phyloP scores from a whole-genome alignment of 2,888 invertebrate genomes.

The Tromatobia lineatoria region DNA sequence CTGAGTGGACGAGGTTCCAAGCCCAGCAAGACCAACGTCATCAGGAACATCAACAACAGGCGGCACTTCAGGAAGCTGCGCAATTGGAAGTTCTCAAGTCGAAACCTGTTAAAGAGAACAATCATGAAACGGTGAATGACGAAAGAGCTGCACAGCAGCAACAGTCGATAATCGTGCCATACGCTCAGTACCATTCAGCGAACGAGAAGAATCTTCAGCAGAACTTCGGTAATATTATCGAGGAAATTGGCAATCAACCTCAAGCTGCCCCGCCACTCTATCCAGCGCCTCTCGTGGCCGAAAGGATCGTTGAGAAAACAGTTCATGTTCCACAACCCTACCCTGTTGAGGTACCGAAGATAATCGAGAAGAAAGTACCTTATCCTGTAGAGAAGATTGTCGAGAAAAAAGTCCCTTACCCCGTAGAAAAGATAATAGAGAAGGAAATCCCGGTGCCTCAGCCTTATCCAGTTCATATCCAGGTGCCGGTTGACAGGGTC shows the following conservation, averaged over 20 bases:
- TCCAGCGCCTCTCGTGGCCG: slow-evolving; percentile 69
- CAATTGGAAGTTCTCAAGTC: neutral
- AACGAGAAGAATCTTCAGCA: slow-evolving; percentile 30
- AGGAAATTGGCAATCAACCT: neutral
- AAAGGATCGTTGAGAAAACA: slow-evolving; percentile 85
- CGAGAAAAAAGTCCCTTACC: slow-evolving; percentile 86
- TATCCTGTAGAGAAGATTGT: slow-evolving; percentile 87
- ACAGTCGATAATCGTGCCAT: slow-evolving; percentile 52
- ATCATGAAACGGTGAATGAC: slow-evolving; percentile 26
- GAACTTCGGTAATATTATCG: slow-evolving; percentile 28
- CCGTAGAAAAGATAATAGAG: slow-evolving; percentile 87
- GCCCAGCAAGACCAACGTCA: slow-evolving; percentile 23
- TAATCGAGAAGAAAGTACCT: slow-evolving; percentile 85
- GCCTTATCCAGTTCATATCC: slow-evolving; percentile 86
- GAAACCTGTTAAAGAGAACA: slow-evolving; percentile 8
- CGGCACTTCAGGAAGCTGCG: neutral
- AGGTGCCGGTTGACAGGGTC: slow-evolving; percentile 86
- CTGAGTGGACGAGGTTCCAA: slow-evolving; percentile 45
- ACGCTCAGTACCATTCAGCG: slow-evolving; percentile 39
- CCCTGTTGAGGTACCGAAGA: slow-evolving; percentile 86
- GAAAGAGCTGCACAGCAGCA: slow-evolving; percentile 24
- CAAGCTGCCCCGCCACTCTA: slow-evolving; percentile 9
- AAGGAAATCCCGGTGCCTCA: slow-evolving; percentile 87
- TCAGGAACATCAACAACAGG: neutral
- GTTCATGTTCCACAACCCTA: slow-evolving; percentile 85